Percentiles rank a stretch among this genome's conserved stretches.
phyloP scores from a whole-genome alignment of 2,113 vertebrate genomes.

The zebrafish (Danio rerio) region DNA sequence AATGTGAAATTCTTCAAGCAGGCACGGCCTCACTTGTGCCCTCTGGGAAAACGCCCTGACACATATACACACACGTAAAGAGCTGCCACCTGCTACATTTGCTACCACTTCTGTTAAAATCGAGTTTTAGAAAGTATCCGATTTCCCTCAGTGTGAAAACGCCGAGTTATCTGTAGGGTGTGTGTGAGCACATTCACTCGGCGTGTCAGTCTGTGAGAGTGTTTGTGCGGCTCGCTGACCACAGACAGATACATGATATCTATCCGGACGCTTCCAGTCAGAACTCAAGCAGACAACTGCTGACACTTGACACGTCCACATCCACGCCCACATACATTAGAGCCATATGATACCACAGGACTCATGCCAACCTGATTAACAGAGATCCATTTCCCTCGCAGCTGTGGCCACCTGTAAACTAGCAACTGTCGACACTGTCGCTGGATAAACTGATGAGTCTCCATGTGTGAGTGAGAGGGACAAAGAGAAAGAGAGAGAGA shows the following conservation, averaged over 20 bases:
- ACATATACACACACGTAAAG: slow-evolving; percentile 2
- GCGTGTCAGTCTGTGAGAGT: slow-evolving; percentile 1
- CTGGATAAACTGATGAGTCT: slow-evolving; percentile 19
- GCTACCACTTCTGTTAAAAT: slow-evolving; percentile 25
- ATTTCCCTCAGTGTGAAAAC: slow-evolving; percentile 26
- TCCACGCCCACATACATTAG: slow-evolving; percentile 42
- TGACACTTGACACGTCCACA: slow-evolving; percentile 56
- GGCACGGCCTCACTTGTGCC: neutral
- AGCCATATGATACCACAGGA: slow-evolving; percentile 31
- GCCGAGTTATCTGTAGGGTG: slow-evolving; percentile 10
- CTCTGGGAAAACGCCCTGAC: slow-evolving; percentile 25
- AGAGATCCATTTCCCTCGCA: slow-evolving; percentile 38
- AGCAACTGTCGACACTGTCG: slow-evolving; percentile 34
- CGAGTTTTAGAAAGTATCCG: slow-evolving; percentile 42
- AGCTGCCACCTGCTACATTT: slow-evolving; percentile 49
- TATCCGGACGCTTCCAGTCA: slow-evolving; percentile 33
- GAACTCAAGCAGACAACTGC: slow-evolving; percentile 41
- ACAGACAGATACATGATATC: slow-evolving; percentile 39
- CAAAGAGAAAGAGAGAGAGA: neutral
- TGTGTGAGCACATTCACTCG: slow-evolving; percentile 1
- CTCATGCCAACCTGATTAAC: slow-evolving; percentile 37
- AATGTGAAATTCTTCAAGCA: neutral
- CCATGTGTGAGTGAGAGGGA: neutral
- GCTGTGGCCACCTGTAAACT: slow-evolving; percentile 51
- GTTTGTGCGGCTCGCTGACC: slow-evolving; percentile 33